phyloP scores from a whole-genome alignment of 30 jellyfish, hydroid and myxozoan genomes.

The Aurelia sp. region DNA sequence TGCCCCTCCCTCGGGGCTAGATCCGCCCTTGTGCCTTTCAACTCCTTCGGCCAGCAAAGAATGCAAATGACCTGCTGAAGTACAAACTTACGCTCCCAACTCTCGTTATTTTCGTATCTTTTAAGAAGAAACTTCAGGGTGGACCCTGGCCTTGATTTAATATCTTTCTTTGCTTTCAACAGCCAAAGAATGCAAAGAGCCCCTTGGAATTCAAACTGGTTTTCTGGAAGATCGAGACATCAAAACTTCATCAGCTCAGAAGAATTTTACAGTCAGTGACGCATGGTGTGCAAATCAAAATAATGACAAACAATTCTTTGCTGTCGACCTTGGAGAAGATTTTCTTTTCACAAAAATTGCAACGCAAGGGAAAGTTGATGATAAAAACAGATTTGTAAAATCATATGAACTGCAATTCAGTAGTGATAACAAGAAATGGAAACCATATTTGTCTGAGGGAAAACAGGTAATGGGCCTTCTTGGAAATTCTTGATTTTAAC shows the following conservation, averaged over 20 bases:
- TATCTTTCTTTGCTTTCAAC: no score
- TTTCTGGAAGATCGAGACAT: conserved; percentile 96
- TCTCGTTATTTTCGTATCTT: no score
- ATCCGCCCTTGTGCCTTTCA: no score
- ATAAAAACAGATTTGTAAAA: conserved; percentile 74
- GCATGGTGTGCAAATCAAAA: conserved; percentile 92
- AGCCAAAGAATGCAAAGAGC: conserved; percentile 81
- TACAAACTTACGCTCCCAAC: no score
- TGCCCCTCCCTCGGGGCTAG: no score
- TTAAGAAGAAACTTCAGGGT: no score
- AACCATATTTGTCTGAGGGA: conserved; percentile 70
- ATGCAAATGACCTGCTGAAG: no score
- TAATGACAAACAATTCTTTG: conserved; percentile 92
- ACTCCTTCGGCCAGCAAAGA: no score
- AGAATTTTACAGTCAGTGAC: conserved; percentile 89
- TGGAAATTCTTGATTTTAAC: background rate
- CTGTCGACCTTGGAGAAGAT: conserved; percentile 97
- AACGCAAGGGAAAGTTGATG: conserved; percentile 96
- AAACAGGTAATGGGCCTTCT: conserved; percentile 53
- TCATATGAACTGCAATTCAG: conserved; percentile 79
- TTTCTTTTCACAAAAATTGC: conserved; percentile 89
- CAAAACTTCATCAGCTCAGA: conserved; percentile 92
- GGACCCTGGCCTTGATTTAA: no score
- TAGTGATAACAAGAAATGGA: conserved; percentile 93
- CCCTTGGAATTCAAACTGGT: conserved; percentile 97